These are phyloP conservation scores for Triops cancriformis DNA, from an alignment of 1,140 invertebrate species.

Conservation along the genomic window DNA sequence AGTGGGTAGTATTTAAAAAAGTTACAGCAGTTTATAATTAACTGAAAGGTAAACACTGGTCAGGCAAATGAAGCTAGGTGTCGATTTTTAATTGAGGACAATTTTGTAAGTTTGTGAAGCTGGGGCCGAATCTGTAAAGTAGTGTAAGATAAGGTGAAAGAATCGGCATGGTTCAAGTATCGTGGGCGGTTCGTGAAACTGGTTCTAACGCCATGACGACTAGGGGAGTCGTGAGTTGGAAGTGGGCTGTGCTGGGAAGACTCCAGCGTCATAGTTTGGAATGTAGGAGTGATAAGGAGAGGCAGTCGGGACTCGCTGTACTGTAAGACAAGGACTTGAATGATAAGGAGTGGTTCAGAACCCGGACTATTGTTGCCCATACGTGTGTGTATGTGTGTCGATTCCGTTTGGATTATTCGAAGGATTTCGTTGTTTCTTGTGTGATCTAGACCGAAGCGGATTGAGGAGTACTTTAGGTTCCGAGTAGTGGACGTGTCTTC, in stretches of 20 bases:
- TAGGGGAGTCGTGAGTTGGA: background rate
- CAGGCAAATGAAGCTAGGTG: no score
- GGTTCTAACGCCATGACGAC: background rate
- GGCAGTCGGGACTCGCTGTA: background rate
- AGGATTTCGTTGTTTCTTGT: background rate
- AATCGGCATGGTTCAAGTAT: background rate
- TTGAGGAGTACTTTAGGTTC: background rate
- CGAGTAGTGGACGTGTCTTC: background rate
- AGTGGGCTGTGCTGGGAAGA: background rate
- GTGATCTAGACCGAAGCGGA: background rate
- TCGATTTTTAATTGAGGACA: no score
- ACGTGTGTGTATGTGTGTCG: background rate
- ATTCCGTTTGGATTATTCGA: no score
- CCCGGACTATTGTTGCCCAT: background rate
- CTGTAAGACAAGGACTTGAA: background rate
- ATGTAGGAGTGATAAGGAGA: conserved; percentile 1
- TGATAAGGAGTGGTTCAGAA: conserved; percentile 4
- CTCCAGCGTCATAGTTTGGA: background rate
- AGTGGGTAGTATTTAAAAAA: no score
- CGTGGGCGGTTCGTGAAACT: background rate
- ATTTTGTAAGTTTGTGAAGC: no score
- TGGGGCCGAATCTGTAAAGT: no score
- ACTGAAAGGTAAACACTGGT: no score
- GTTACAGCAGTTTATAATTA: no score
- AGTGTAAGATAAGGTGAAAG: background rate